Conservation (phyloP, 2,113 vertebrate species). For the Oreocharis arfaki region DNA sequence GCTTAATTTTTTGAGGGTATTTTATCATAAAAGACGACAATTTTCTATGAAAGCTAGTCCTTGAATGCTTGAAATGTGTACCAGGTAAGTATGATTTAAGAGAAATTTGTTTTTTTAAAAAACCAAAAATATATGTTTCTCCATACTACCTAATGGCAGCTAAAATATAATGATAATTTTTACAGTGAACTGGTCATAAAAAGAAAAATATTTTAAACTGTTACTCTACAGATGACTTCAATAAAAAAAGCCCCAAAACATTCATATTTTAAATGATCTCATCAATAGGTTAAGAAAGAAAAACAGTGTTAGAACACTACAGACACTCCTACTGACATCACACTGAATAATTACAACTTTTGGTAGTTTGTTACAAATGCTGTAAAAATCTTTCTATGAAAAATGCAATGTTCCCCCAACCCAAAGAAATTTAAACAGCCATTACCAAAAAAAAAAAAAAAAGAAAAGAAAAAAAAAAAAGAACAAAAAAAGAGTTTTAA, state of each 20-base stretch:
- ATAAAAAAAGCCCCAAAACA: conserved; percentile 42
- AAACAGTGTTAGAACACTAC: conserved; percentile 15
- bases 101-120: conserved; percentile 25
- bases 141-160: conserved; percentile 57
- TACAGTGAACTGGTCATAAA: conserved; percentile 74
- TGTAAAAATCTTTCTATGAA: conserved; percentile 12
- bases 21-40: conserved; percentile 25
- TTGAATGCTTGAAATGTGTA: conserved; percentile 30
- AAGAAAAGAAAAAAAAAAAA: neutral
- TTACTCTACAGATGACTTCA: conserved; percentile 59
- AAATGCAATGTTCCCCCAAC: neutral
- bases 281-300: conserved; percentile 43
- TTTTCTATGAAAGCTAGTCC: conserved; percentile 46
- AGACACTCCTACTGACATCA: neutral
- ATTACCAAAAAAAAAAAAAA: neutral
- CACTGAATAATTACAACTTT: conserved; percentile 22
- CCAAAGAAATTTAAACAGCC: conserved; percentile 11
- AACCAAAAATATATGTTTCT: conserved; percentile 70
- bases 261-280: conserved; percentile 30
- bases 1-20: conserved; percentile 2
- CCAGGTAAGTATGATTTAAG: conserved; percentile 21
- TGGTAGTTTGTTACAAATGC: conserved; percentile 43
- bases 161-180: conserved; percentile 69
- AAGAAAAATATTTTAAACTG: conserved; percentile 67
- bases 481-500: conserved; percentile 20